Evolutionary conservation across 2,797 vertebrate genomes (phyloP).

Genomic region (Pygocentrus nattereri): DNA sequence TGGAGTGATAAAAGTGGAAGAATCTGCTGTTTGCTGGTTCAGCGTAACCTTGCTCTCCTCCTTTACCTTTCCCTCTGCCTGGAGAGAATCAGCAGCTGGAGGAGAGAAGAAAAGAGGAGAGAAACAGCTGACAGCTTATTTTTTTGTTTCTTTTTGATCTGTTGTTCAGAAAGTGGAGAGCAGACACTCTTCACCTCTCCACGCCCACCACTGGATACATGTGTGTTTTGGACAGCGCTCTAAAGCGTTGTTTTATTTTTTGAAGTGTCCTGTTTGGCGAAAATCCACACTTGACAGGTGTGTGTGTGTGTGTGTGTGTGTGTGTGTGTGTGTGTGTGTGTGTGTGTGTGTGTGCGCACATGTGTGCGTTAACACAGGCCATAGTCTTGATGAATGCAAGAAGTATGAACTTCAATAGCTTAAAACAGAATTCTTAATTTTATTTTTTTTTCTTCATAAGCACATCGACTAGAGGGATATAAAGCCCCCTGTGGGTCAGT

Average conservation of each 20-base stretch:
- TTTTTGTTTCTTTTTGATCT: constrained; percentile 26
- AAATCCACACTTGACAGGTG: not conserved
- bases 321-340: not conserved
- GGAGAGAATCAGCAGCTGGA: constrained; percentile 30
- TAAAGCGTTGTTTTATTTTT: constrained; percentile 12
- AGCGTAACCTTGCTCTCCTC: constrained; percentile 46
- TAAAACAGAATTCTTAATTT: no score
- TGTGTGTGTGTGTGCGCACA: no score
- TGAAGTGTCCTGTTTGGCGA: not conserved
- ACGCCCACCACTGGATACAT: constrained; percentile 14
- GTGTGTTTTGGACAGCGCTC: not conserved
- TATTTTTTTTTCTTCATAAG: no score
- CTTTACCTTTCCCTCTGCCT: constrained; percentile 26
- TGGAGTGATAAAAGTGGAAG: constrained; percentile 7
- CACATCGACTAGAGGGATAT: no score
- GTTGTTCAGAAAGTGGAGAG: constrained; percentile 35
- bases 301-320: not conserved
- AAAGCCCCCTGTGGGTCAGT: no score
- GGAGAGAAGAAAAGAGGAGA: constrained; percentile 17
- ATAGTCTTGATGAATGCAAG: no score
- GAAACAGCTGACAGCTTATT: constrained; percentile 37
- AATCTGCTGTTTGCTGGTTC: constrained; percentile 37
- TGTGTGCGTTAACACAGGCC: no score
- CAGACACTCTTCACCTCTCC: constrained; percentile 16
- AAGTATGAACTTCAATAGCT: no score